These are phyloP conservation scores for Camponotus pennsylvanicus DNA, from an alignment of 1,140 invertebrate genomes.

Conservation along the genomic window DNA sequence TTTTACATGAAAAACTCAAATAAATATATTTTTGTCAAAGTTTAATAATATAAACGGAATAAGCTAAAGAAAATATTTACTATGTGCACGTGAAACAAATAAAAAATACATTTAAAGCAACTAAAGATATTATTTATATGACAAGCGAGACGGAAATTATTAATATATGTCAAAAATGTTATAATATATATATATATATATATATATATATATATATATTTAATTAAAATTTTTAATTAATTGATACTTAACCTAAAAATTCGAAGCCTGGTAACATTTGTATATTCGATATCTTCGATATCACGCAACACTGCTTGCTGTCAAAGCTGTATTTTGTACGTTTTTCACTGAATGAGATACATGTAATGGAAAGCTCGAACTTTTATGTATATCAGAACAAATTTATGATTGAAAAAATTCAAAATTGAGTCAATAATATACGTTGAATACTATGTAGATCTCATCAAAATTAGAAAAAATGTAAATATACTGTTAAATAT, in stretches of 20 bases:
- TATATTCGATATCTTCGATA: constrained; percentile 68
- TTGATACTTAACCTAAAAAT: constrained; percentile 68
- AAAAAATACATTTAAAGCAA: too few relatives aligned
- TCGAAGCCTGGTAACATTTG: constrained; percentile 78
- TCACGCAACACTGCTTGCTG: constrained; percentile 49
- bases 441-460: too few relatives aligned
- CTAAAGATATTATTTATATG: too few relatives aligned
- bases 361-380: background rate
- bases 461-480: background rate
- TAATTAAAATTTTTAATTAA: background rate
- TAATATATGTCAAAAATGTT: background rate
- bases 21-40: too few relatives aligned
- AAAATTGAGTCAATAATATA: background rate
- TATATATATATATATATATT: background rate
- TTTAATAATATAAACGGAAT: too few relatives aligned
- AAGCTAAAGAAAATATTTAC: too few relatives aligned
- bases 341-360: background rate
- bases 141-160: background rate
- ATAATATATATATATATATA: background rate
- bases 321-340: constrained; percentile 15
- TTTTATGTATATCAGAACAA: background rate
- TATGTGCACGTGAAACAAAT: too few relatives aligned
- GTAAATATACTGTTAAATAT: background rate
- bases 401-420: background rate
- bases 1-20: too few relatives aligned